Base-by-base conservation (phyloP, 2,113 vertebrate genomes). In the Tamias sibiricus region DNA sequence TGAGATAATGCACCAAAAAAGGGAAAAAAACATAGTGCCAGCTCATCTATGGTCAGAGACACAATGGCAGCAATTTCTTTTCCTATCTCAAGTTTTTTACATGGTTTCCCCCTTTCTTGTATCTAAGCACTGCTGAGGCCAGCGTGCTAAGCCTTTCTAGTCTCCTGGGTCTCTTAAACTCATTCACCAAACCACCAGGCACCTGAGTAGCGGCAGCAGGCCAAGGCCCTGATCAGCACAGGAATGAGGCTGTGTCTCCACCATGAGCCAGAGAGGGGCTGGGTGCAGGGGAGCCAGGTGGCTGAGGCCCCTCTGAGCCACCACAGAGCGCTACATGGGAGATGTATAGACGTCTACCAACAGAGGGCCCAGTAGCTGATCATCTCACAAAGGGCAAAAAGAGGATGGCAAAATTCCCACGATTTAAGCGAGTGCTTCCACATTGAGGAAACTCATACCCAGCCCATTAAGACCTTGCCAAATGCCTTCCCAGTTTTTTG, bases 151-250 rank as follows among this genome's bases (percentile, higher is more conserved):
- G 10, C 3, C 8, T 30, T 30, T 44, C 44, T 30, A 2, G n/a
- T 6, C 19, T 11, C 32, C 28, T 14, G 37, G 22, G 22, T 9
- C 52, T 62, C 76, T 37, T 17, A 35, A 87, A 40, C 37, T 32
- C 82, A 92, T 47, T 83, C 6, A 12, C 42, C n/a, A 57, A 22
- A 11, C 32, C 32, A 17, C 0, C n/a, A 52, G 28, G 2, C 2
- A 20, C 10, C 30, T 24, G 17, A 3, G 52, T 0, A 11, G 1
- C 47, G 44, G 32, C 8, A 22, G n/a, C 28, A 13, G 2, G 16
- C 1, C 3, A 52, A 90, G 7, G 30, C 28, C 47, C 66, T 26
- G 59, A 62, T 24, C 59, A 62, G 54, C 59, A 3, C 59, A 9
- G 24, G 24, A 24, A 62, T 9, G 1, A 26, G 59, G 20, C 22